Conservation (phyloP, 2,888 invertebrate species). For the Drosophila atripex region DNA sequence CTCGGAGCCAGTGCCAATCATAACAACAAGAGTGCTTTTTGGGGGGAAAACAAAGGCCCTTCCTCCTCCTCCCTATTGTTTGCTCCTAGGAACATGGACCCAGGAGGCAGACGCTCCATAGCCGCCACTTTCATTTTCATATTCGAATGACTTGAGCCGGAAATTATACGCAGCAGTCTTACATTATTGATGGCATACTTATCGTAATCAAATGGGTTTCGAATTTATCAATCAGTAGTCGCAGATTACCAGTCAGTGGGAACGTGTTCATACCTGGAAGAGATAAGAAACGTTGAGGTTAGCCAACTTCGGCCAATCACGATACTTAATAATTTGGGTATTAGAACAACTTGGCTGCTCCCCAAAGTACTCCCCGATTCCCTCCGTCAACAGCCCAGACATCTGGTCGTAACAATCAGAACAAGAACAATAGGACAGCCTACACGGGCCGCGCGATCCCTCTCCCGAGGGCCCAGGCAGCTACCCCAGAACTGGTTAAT, state of each 20-base stretch:
- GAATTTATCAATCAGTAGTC: neutral
- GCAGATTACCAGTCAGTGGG: constrained; percentile 1
- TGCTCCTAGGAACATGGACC: constrained; percentile 36
- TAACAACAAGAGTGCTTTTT: constrained; percentile 41
- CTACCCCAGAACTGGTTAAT: constrained; percentile 55
- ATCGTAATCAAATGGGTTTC: neutral
- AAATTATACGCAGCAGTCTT: constrained; percentile 52
- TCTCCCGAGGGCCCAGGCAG: neutral
- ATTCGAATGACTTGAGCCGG: constrained; percentile 49
- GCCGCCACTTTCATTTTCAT: constrained; percentile 40
- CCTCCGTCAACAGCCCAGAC: constrained; percentile 51
- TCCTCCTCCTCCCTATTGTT: neutral
- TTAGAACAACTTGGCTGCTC: neutral
- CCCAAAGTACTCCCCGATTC: constrained; percentile 21
- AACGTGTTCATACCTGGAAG: constrained; percentile 43
- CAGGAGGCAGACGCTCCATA: constrained; percentile 34
- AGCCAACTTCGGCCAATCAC: neutral
- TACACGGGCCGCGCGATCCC: constrained; percentile 12
- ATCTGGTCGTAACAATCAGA: constrained; percentile 67
- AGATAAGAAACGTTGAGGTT: constrained; percentile 3
- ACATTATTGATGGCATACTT: neutral
- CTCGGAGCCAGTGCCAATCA: constrained; percentile 42
- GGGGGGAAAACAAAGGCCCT: constrained; percentile 34
- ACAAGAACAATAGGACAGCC: constrained; percentile 55
- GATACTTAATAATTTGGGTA: neutral